phyloP scores from a whole-genome alignment of 1,140 invertebrate species.

The Zaprionus taronus region DNA sequence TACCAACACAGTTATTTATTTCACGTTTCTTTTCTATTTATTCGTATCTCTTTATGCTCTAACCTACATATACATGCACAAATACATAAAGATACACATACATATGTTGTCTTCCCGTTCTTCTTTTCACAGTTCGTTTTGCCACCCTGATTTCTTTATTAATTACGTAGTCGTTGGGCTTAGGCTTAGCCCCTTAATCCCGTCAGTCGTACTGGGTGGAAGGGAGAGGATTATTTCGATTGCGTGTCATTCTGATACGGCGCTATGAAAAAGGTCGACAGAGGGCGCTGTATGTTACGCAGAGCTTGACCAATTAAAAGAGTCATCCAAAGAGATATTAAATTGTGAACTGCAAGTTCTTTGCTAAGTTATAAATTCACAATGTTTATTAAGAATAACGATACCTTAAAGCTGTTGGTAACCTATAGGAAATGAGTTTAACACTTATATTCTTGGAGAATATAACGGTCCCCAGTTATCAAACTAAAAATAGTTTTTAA shows the following conservation, averaged over 20 bases:
- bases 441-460: too few relatives aligned
- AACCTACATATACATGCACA: neutral
- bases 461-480: too few relatives aligned
- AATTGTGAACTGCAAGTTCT: too few relatives aligned
- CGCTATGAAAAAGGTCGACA: too few relatives aligned
- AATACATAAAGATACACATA: neutral
- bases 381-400: too few relatives aligned
- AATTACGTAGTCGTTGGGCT: slow-evolving; percentile 19
- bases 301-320: slow-evolving; percentile 2
- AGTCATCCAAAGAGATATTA: neutral
- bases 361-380: too few relatives aligned
- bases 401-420: too few relatives aligned
- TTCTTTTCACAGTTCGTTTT: neutral
- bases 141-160: slow-evolving; percentile 26
- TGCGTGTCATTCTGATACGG: slow-evolving; percentile 30
- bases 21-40: slow-evolving; percentile 18
- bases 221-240: slow-evolving; percentile 11
- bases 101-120: neutral
- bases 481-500: too few relatives aligned
- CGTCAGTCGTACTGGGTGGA: neutral
- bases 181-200: slow-evolving; percentile 23
- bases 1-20: slow-evolving; percentile 18
- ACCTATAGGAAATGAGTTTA: too few relatives aligned
- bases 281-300: neutral
- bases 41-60: slow-evolving; percentile 2